Evolutionary conservation across 2,113 vertebrate species (phyloP), one percentile per base, ranked within the genome.

Genomic region (Tachycineta bicolor): DNA sequence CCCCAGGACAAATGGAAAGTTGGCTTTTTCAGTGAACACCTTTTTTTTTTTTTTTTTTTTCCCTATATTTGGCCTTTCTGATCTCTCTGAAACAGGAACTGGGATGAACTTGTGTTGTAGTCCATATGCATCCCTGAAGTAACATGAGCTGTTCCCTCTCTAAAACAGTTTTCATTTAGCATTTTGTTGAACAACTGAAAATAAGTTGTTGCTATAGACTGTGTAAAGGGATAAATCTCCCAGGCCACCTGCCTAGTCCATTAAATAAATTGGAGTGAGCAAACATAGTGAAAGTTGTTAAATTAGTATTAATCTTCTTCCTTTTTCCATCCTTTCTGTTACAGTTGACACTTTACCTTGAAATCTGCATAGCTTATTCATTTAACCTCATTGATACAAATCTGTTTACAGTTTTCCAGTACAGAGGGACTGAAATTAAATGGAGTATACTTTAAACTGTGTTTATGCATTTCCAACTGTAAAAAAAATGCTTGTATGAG

Each of bases 231-330:
- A 84, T 87, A 23, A 78, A 70, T 89, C 52, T 81, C 85, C 31
- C 41, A 82, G 74, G 80, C 83, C 60, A 92, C 88, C 71, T 95
- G 76, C 39, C 67, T 73, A 81, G 64, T 74, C 50, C 71, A 68
- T 93, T 92, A 94, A 89, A 84, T 76, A 71, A 92, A 78, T 50
- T 92, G 65, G 52, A 93, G 53, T 76, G 62, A 94, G 64, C 39
- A 89, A 97, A 93, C 53, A 44, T 53, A 37, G 76, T 88, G 60
- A 90, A 90, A 56, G 83, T 60, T 89, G 68, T 87, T 92, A 78
- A 78, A 93, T 65, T 75, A 87, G 4, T 62, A 62, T 63, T 88
- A 90, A 77, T 83, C 50, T 89, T 31, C 44, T 89, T 83, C 34
- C 41, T 92, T 92, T 86, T 92, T 37, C 49, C 41, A 50, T 64